Base-by-base conservation (phyloP, 1,140 invertebrate genomes). In the Stenopsyche tienmushanensis region DNA sequence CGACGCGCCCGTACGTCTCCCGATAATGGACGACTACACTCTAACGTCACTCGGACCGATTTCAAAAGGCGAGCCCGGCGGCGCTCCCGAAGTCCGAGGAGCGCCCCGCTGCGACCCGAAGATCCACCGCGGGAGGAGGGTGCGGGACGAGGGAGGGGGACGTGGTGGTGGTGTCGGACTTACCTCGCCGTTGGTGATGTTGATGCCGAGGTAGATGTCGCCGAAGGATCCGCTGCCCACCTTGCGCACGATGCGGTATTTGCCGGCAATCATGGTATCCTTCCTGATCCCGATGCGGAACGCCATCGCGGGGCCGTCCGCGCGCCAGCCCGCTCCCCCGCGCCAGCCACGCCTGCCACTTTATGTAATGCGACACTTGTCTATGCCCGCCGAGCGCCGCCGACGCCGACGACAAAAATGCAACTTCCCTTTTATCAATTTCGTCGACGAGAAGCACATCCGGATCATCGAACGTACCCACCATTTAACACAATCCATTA, bases 181-280 rank as follows among this genome's bases (percentile, higher is more conserved):
- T 83, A 92, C 91, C 88, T 98, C 96, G 79, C 96, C 96, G 88
- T 94, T 97, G 74, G 89, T 86, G 74, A 96, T 88, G 84, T 97
- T 98, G 79, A 98, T 96, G 69, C 92, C 96, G 72, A 99, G 84
- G 81, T 97, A 99, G 77, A 99, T 99, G 81, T 99, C 97, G 76
- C 97, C 97, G 82, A 99, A 99, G 2, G 96, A 98, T 71, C 97
- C 97, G 78, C 94, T 96, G 77, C 82, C 97, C 75, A 99, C 98
- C 85, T 97, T 97, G 71, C 96, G 85, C 73, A 97, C 89, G 72
- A 99, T 86, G 76, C 94, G 89, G 82, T 99, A 99, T 81, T 96
- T 96, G 72, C 87, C 88, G 72, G 90, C 92, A 73, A 96, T 90
- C 74, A 94, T 84, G 78, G 93, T 87, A 75, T 93, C 90, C 49